phyloP scores from a whole-genome alignment of 2,113 vertebrate genomes.

The Saguinus midas region DNA sequence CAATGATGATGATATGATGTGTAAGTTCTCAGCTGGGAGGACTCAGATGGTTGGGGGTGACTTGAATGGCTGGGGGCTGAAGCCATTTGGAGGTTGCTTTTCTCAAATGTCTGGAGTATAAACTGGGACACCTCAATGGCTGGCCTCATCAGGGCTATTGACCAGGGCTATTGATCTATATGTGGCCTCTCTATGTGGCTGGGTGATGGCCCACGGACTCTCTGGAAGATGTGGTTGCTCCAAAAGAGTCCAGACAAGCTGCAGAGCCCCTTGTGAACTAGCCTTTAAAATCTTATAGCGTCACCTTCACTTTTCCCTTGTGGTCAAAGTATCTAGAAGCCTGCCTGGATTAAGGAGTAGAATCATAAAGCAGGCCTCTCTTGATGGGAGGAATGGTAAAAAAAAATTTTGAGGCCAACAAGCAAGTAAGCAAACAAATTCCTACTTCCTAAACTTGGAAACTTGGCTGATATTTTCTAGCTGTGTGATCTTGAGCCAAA shows the following conservation, averaged over 20 bases:
- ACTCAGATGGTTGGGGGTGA: neutral
- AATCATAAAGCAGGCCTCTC: neutral
- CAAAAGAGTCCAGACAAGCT: neutral
- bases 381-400: neutral
- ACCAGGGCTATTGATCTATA: neutral
- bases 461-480: neutral
- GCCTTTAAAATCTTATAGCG: neutral
- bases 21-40: neutral
- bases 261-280: neutral
- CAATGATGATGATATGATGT: neutral
- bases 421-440: neutral
- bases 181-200: neutral
- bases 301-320: neutral
- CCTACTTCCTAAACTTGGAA: neutral
- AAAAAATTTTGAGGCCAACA: neutral
- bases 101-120: neutral
- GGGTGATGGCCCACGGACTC: neutral
- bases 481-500: neutral
- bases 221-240: neutral
- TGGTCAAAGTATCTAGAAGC: neutral
- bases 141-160: neutral
- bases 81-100: neutral
- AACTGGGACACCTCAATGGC: neutral
- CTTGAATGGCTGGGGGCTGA: neutral
- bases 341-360: slow-evolving; percentile 3